These are phyloP conservation scores for Gryon sp. DNA, from an alignment of 1,140 invertebrate species.

Conservation along the genomic window DNA sequence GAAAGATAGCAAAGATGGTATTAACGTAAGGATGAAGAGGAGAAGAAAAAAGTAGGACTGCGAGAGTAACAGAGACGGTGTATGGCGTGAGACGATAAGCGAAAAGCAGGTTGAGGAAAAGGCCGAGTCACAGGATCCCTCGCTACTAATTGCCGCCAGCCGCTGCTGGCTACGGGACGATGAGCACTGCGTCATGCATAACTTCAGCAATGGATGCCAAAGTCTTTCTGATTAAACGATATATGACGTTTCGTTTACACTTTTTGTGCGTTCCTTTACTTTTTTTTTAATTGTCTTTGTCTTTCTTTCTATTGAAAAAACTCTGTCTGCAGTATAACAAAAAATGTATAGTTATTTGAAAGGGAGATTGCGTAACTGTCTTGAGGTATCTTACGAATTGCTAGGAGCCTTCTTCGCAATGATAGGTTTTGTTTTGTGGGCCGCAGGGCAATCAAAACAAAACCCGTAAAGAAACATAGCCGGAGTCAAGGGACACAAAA, in stretches of 20 bases:
- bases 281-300: too few relatives aligned
- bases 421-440: conserved; percentile 10
- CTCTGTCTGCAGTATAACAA: too few relatives aligned
- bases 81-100: conserved; percentile 44
- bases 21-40: conserved; percentile 6
- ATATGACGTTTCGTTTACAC: conserved; percentile 23
- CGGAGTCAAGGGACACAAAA: conserved; percentile 5
- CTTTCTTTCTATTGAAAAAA: too few relatives aligned
- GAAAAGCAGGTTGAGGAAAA: conserved; percentile 69
- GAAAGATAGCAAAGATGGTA: conserved; percentile 43
- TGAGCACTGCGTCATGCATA: conserved; percentile 75
- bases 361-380: conserved; percentile 8
- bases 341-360: too few relatives aligned
- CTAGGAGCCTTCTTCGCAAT: conserved; percentile 8
- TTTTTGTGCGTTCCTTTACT: conserved; percentile 4
- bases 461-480: conserved; percentile 13
- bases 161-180: conserved; percentile 77
- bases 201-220: conserved; percentile 64
- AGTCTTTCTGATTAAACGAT: conserved; percentile 56
- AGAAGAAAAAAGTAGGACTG: conserved; percentile 50
- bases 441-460: conserved; percentile 22
- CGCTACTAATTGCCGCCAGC: conserved; percentile 79
- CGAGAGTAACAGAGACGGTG: conserved; percentile 31
- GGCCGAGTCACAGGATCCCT: conserved; percentile 72
- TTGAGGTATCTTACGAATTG: background rate